Evolutionary conservation across 2,797 vertebrate species (phyloP), one percentile per base, ranked within the genome.

Genomic region (Yasuhikotakia modesta): DNA sequence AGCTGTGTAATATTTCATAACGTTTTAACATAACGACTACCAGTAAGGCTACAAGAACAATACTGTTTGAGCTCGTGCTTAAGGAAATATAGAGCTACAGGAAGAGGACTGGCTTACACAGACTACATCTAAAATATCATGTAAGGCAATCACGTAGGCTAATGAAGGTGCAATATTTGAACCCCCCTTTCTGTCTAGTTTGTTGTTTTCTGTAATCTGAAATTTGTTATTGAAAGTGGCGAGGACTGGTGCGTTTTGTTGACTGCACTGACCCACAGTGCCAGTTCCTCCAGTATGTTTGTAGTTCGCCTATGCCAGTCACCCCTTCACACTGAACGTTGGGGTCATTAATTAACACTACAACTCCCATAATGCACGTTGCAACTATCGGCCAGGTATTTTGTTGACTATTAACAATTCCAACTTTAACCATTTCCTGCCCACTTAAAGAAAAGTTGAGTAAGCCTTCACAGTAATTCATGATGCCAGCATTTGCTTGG

Each of bases 401-500:
- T 83, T 75, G 75, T 78, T 79, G 79, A 84, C 84, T 80, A 82
- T 88, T 85, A 82, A 82, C 84, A 39, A 83, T 48, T 86, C 72
- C 69, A 76, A 84, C 75, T 84, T 78, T n/a, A 76, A 69, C 81
- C 78, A 72, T 79, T 73, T 39, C 19, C 70, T 63, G 75, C 82
- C 63, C 84, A 81, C 55, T 50, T 52, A 52, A 72, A 78, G 84
- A 87, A 82, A 85, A 84, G 64, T 88, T 87, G 86, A 87, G 90
- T 84, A 87, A 92, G 90, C 87, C 91, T 92, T 89, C 86, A 85
- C 81, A 85, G 87, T 88, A 76, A 89, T 90, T 90, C 91, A 87
- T 90, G 80, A 92, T 89, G 86, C 94, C 93, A 94, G 93, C 90
- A 89, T 89, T 81, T 88, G 91, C 91, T 92, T 87, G 91, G 89